phyloP scores from a whole-genome alignment of 2,113 vertebrate species.

The Ailurus styani region DNA sequence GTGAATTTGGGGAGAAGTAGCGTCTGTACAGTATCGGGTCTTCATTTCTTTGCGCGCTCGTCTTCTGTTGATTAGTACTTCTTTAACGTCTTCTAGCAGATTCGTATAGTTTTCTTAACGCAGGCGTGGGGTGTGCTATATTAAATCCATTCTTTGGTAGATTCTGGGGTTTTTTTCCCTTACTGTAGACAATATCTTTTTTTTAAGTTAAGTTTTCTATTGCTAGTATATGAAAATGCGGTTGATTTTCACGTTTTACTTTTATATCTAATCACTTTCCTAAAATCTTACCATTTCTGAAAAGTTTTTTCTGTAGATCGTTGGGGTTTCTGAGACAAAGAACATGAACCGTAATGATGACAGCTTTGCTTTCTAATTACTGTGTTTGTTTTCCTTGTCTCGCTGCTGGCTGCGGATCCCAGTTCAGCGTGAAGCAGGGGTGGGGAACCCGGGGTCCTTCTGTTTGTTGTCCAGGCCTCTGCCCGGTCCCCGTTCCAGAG shows the following conservation, averaged over 20 bases:
- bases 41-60: not conserved
- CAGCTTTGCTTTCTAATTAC: not conserved
- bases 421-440: not conserved
- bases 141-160: not conserved
- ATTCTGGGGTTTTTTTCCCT: not conserved
- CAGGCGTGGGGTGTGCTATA: not conserved
- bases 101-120: not conserved
- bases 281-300: not conserved
- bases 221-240: not conserved
- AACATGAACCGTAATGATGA: rapidly evolving
- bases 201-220: not conserved
- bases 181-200: not conserved
- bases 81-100: not conserved
- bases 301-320: not conserved
- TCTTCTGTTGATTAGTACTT: rapidly evolving
- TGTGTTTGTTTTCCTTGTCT: not conserved
- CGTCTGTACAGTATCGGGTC: not conserved
- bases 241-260: not conserved
- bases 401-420: not conserved
- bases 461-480: not conserved
- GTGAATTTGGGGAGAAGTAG: not conserved
- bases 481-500: rapidly evolving
- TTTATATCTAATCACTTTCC: not conserved
- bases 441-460: not conserved
- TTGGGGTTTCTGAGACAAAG: not conserved